Evolutionary conservation across 2,888 invertebrate genomes (phyloP), one percentile per base, ranked within the genome.

Genomic region (Drosophila hamatofila): DNA sequence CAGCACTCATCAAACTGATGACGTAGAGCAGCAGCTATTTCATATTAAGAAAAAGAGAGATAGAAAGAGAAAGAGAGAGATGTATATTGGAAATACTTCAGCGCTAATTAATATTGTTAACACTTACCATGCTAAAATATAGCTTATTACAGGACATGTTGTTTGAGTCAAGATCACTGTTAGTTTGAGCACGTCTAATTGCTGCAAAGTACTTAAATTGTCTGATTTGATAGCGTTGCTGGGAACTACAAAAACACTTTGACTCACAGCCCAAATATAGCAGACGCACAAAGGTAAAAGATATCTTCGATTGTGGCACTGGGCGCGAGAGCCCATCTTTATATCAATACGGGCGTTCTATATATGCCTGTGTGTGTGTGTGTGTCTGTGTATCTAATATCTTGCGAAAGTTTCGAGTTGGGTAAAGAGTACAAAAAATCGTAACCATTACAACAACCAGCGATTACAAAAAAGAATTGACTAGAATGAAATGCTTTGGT

Each of bases 351-450:
- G 30, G 27, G 27, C 35, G 35, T 30, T 51, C 18, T 33, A 18
- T 25, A 21, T 58, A 18, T 55, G 18, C 60, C 37, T 78, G 27
- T 73, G 35, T 33, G 52, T 55, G 12, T 56, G 39, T 41, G 61
- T 61, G 23, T 57, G 48, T 75, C 12, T 64, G 49, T 69, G 75
- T 68, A 60, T 51, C 64, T 67, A 78, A 80, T 70, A 71, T 72
- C 87, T 83, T 86, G 81, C 83, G 81, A 83, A 81, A 86, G 77
- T 63, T 46, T 49, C 59, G 63, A 78, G 69, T 75, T 77, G 80
- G 52, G 80, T 65, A 70, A 80, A 74, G 68, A 58, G 27, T 12
- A 59, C 59, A 44, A 41, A 41, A 61, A 55, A 44, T 18, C n/a
- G 33, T 55, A 58, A 55, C 37, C 66, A 78, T 70, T 69, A 52